These are phyloP conservation scores for Chionomys nivalis DNA, from an alignment of 2,113 vertebrate genomes.

Conservation along the genomic window DNA sequence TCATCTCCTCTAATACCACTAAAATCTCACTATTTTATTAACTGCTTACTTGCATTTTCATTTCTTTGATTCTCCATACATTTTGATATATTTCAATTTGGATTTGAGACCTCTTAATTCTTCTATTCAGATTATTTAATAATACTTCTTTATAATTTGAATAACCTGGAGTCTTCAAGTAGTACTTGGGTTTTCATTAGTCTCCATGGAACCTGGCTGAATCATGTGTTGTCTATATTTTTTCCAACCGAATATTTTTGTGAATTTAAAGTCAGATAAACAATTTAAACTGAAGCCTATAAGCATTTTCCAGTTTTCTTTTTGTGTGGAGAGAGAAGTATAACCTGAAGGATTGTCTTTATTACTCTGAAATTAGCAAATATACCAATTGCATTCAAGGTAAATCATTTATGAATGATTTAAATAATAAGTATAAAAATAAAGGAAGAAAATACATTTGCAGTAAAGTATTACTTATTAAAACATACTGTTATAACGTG, in stretches of 20 bases:
- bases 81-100: conserved; percentile 27
- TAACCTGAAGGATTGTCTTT: not conserved
- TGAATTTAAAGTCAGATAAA: conserved; percentile 6
- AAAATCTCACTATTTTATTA: conserved; percentile 30
- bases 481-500: not conserved
- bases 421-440: not conserved
- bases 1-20: not conserved
- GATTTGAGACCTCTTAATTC: not conserved
- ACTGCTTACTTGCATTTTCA: not conserved
- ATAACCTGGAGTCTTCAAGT: not conserved
- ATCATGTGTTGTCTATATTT: not conserved
- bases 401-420: not conserved
- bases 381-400: not conserved
- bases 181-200: not conserved
- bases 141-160: conserved; percentile 43
- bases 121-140: not conserved
- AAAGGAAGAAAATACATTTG: conserved; percentile 14
- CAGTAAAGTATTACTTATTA: not conserved
- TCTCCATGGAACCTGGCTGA: not conserved
- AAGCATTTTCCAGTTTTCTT: not conserved
- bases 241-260: not conserved
- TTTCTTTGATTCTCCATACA: conserved; percentile 9
- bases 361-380: conserved; percentile 11
- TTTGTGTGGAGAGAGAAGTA: not conserved
- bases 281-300: not conserved